A percentile compares a stretch with the other conserved stretches of the same genome.
Conservation (phyloP, 2,113 vertebrate genomes). For the Paracanthobrama guichenoti region DNA sequence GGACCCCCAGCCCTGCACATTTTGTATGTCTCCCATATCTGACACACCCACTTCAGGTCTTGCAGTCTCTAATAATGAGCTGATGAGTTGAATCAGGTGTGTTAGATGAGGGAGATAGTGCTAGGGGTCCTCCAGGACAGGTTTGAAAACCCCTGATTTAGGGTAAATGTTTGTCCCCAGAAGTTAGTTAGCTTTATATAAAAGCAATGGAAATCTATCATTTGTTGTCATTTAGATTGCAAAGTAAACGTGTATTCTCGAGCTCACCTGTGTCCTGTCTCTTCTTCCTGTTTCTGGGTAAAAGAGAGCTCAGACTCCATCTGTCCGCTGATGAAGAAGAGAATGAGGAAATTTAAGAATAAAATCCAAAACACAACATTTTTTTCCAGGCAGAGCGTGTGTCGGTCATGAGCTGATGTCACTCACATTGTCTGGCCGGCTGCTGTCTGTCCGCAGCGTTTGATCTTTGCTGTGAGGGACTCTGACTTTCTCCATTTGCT, state of each 20-base stretch:
- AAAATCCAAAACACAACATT: neutral
- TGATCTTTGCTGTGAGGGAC: conserved; percentile 18
- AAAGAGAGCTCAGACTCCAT: conserved; percentile 58
- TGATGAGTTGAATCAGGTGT: too few relatives aligned
- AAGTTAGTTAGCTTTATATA: neutral
- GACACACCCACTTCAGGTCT: too few relatives aligned
- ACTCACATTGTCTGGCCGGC: conserved; percentile 52
- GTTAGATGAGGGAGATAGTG: too few relatives aligned
- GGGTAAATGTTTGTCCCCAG: neutral
- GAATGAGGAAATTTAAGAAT: neutral
- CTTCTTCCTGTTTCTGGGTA: conserved; percentile 54
- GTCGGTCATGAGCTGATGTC: neutral
- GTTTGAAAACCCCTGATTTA: too few relatives aligned
- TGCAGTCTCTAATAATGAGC: too few relatives aligned
- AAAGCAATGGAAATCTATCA: neutral
- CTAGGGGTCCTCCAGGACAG: too few relatives aligned
- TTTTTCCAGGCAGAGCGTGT: neutral
- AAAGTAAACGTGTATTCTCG: neutral
- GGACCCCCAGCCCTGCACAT: too few relatives aligned
- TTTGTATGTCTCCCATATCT: too few relatives aligned
- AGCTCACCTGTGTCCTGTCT: conserved; percentile 47
- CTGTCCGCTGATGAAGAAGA: conserved; percentile 48
- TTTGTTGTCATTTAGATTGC: neutral
- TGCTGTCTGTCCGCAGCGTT: conserved; percentile 40
- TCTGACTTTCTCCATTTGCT: conserved; percentile 34